Evolutionary conservation across 2,113 vertebrate species (phyloP), one percentile per base, ranked within the genome.

Genomic region (Hippocampus barbouri): DNA sequence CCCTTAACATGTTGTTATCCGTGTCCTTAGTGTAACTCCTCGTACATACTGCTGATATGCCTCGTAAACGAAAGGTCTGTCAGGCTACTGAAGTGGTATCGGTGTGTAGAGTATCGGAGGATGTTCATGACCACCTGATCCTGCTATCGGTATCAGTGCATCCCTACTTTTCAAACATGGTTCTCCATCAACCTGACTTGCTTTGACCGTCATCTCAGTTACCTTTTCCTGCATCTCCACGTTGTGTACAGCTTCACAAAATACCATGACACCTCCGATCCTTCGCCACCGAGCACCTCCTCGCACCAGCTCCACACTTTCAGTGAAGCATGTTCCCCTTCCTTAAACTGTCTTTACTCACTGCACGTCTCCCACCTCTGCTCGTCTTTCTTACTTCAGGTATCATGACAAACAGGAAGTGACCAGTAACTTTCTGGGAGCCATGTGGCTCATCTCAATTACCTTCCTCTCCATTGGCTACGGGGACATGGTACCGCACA

Each of bases 381-480:
- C 80, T 83, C 87, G 45, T 88, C 79, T 82, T 79, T 88, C 41
- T 83, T 80, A 34, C 81, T 72, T 72, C 88, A 98, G 97, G 94
- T 98, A 98, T 92, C 96, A 98, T 6, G 97, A 98, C 91, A 96
- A 96, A 87, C 95, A 97, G 90, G 96, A 97, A 84, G 94, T 98
- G 86, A 98, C 96, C 86, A 98, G 96, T 94, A 98, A 95, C 93
- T 98, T 98, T 83, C 82, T 98, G 91, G 96, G 96, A 57, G 96
- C 97, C 69, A 98, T 98, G 97, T 98, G 97, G 97, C 90, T 98
- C 69, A 96, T 98, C 83, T 98, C 97, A 74, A 98, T 98, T 83
- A 98, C 97, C 88, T 98, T 98, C 92, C 93, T 98, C 76, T 98
- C 96, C 76, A 98, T 98, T 40, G 97, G 97, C 85, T 98, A 98